Evolutionary conservation across 1,140 invertebrate species (phyloP), one percentile per base, ranked within the genome.

Genomic region (Limonius californicus): DNA sequence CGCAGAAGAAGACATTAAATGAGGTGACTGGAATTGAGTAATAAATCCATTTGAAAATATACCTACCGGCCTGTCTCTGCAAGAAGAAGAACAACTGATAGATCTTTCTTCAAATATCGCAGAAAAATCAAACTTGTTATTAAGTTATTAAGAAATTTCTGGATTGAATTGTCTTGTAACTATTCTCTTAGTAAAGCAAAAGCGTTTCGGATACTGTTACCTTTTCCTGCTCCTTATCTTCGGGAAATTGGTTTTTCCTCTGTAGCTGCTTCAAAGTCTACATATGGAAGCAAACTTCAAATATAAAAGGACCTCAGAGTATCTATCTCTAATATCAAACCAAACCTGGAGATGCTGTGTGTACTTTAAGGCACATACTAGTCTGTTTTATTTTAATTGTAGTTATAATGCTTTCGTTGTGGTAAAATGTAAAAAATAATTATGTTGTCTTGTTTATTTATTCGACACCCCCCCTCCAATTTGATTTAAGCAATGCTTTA

Each of bases 151-250:
- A 50, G 1, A 50, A 15, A 18, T 18, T 55, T 55, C 21, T 55
- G 21, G 8, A 7, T 2, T 39, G 4, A 57, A 57, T 7, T 57
- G 9, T 43, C 15, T 35, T 30, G 14, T 39, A 27, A 57, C 1
- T 27, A 57, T 43, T 57, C 16, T 43, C 16, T 35, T 57, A 57
- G 45, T 15, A 59, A 45, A 47, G 57, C 56, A 39, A 58, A 56
- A 30, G 30, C 27, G 20, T 16, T 47, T 47, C 57, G 43, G n/a
- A 27, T 47, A 7, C 15, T 59, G 57, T 59, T 47, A 45, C 18
- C 2, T 59, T 50, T 47, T 19, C 43, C 21, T 54, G 27, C 50
- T 16, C 18, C 27, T 23, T 53, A 14, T 23, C n/a, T 32, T 6
- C 20, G 9, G 8, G 50, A 21, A 61, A 61, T 15, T 42, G 14